phyloP scores from a whole-genome alignment of 2,113 vertebrate species.

The Amblyopsis rosae region DNA sequence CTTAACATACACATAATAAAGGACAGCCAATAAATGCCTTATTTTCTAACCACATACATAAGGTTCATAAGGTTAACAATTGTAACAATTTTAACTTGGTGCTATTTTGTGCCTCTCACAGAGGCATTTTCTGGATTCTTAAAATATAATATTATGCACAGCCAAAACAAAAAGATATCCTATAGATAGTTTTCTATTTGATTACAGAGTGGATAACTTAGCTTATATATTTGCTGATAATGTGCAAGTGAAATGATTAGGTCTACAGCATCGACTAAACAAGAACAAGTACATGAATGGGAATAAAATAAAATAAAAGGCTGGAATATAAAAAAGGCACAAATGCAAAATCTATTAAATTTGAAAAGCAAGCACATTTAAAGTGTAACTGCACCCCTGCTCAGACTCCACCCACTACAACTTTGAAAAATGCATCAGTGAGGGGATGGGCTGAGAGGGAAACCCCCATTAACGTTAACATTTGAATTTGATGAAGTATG shows the following conservation, averaged over 20 bases:
- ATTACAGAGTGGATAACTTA: constrained; percentile 44
- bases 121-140: not conserved
- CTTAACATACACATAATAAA: constrained; percentile 9
- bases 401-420: too few relatives aligned
- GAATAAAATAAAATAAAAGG: constrained; percentile 40
- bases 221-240: constrained; percentile 57
- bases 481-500: not conserved
- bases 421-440: too few relatives aligned
- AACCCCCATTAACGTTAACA: too few relatives aligned
- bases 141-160: constrained; percentile 8
- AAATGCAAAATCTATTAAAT: constrained; percentile 37
- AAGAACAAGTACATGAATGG: constrained; percentile 15
- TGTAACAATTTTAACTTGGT: constrained; percentile 6
- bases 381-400: not conserved
- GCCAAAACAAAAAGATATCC: constrained; percentile 40
- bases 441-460: too few relatives aligned
- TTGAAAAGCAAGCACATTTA: constrained; percentile 9
- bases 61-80: constrained; percentile 13
- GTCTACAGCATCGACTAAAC: constrained; percentile 25
- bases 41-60: constrained; percentile 19
- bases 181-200: constrained; percentile 19
- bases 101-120: constrained; percentile 16
- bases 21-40: not conserved
- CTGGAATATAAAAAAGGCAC: constrained; percentile 56
- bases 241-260: constrained; percentile 59